Evolutionary conservation across 2,113 vertebrate species (phyloP).

Genomic region (Turdus rufiventris): DNA sequence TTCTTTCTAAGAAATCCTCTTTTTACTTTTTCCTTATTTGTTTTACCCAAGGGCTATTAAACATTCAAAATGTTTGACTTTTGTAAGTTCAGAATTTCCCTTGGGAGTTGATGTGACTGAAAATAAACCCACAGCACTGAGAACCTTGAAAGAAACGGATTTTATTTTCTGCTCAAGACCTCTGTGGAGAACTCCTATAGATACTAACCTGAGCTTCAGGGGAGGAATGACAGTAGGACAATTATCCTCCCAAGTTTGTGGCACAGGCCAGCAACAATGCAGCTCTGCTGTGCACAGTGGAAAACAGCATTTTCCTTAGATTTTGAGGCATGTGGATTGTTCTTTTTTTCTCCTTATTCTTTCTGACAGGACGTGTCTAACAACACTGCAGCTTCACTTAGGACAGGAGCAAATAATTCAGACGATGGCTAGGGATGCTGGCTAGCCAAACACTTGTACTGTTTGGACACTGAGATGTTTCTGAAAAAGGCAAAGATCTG

Average conservation of each 20-base stretch:
- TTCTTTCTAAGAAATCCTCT: neutral
- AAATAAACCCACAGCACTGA: neutral
- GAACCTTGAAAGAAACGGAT: neutral
- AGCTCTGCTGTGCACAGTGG: fast-evolving
- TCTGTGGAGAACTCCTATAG: neutral
- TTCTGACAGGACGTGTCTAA: neutral
- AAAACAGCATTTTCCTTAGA: neutral
- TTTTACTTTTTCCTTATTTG: neutral
- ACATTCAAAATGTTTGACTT: neutral
- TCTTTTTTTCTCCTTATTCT: neutral
- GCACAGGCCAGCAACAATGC: neutral
- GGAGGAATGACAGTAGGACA: neutral
- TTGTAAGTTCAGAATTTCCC: neutral
- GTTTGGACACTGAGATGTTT: neutral
- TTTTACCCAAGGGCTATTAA: neutral
- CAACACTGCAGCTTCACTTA: neutral
- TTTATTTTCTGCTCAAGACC: neutral
- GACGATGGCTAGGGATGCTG: neutral
- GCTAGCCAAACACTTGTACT: neutral
- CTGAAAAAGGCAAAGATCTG: neutral
- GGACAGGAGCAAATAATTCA: neutral
- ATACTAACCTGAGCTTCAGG: neutral
- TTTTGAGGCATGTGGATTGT: neutral
- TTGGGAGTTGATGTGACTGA: neutral
- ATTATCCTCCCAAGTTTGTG: neutral